phyloP scores from a whole-genome alignment of 2,888 invertebrate genomes.

The Pilophorus perplexus region DNA sequence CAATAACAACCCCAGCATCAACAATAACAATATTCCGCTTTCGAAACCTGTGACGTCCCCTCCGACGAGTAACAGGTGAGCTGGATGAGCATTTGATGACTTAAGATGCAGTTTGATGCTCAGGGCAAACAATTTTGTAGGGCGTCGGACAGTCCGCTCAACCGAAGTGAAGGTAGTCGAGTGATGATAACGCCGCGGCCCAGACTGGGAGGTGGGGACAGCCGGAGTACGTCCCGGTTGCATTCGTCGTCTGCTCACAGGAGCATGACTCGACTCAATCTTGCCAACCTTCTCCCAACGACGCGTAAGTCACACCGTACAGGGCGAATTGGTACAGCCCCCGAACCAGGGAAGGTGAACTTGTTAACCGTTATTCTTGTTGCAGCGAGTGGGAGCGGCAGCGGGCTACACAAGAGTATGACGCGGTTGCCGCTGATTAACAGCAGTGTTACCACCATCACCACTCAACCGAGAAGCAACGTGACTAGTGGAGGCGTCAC shows the following conservation, averaged over 20 bases:
- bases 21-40: constrained; percentile 42
- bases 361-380: no score
- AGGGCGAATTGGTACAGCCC: no score
- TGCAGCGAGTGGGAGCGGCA: constrained; percentile 49
- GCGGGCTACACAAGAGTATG: constrained; percentile 79
- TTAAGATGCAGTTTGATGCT: background rate
- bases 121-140: no score
- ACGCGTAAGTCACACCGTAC: no score
- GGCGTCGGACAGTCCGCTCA: constrained; percentile 42
- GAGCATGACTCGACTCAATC: constrained; percentile 75
- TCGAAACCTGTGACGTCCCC: constrained; percentile 34
- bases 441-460: constrained; percentile 55
- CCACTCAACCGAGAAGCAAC: constrained; percentile 49
- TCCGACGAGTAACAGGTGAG: constrained; percentile 25
- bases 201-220: constrained; percentile 62
- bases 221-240: constrained; percentile 70
- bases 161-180: constrained; percentile 48
- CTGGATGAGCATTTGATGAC: background rate
- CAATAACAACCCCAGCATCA: constrained; percentile 44
- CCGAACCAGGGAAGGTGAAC: no score
- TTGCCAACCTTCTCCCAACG: constrained; percentile 52
- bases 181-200: constrained; percentile 49
- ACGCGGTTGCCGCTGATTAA: constrained; percentile 73
- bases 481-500: constrained; percentile 60
- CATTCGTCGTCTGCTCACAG: constrained; percentile 70